phyloP scores from a whole-genome alignment of 1,140 invertebrate genomes.

The Conus betulinus region DNA sequence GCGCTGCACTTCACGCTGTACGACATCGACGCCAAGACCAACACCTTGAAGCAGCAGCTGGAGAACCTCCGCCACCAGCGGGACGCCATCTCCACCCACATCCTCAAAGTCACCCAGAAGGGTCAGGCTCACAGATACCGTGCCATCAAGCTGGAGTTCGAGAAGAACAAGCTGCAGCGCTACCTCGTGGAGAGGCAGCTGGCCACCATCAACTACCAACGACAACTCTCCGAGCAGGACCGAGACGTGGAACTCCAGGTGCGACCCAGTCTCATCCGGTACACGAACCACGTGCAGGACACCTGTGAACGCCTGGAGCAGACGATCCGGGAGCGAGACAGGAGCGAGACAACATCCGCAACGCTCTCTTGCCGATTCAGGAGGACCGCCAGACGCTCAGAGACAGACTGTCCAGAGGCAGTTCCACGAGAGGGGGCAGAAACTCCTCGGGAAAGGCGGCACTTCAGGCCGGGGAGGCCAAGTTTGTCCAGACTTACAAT shows the following conservation, averaged over 20 bases:
- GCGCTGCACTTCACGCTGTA: conserved; percentile 56
- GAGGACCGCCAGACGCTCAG: conserved; percentile 56
- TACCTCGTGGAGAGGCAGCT: conserved; percentile 61
- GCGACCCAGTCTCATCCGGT: conserved; percentile 62
- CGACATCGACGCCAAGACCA: conserved; percentile 49
- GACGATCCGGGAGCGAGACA: conserved; percentile 54
- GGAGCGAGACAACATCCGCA: conserved; percentile 58
- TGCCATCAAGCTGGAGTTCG: conserved; percentile 55
- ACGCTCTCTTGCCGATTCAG: conserved; percentile 63
- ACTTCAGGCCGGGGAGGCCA: conserved; percentile 25
- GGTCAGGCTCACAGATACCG: conserved; percentile 37
- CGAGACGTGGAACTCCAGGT: conserved; percentile 61
- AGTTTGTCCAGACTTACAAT: conserved; percentile 29
- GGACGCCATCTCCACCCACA: conserved; percentile 46
- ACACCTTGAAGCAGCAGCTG: conserved; percentile 44
- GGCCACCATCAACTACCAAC: conserved; percentile 56
- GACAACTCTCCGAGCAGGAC: conserved; percentile 57
- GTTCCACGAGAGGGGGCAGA: neutral
- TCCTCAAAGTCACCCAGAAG: conserved; percentile 49
- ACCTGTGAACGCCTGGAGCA: conserved; percentile 65
- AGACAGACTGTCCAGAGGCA: conserved; percentile 47
- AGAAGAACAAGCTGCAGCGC: conserved; percentile 63
- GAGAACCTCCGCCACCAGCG: conserved; percentile 56
- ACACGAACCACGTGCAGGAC: conserved; percentile 68
- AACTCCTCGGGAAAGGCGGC: neutral